Evolutionary conservation across 1,140 invertebrate species (phyloP), one percentile per base, ranked within the genome.

Genomic region (Nixonia krombeini): DNA sequence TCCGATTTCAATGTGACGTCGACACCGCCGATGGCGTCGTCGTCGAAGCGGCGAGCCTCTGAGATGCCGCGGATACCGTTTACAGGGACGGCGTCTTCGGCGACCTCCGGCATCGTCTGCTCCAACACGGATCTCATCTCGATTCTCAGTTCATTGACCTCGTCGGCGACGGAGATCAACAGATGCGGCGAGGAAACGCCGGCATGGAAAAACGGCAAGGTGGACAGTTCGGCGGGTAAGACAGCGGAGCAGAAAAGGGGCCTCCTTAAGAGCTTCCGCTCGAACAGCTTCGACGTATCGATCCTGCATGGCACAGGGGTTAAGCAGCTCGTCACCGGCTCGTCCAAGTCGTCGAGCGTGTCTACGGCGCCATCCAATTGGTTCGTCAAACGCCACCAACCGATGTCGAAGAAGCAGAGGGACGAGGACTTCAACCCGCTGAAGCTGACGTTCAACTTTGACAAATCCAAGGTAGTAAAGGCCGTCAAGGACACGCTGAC

Each of bases 261-360:
- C 31, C 83, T 87, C 9, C 81, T 92, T 15, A 89, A 89, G 45
- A 90, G 87, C 56, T 87, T 85, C 17, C 88, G 92, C 0, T 93
- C 92, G 1, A 94, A 92, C 76, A 94, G 92, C 79, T 94, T 94
- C 70, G 92, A 94, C 74, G 88, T 92, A 1, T 92, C 92, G 4
- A 88, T 92, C 10, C 83, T 93, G 18, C 86, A 89, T 57, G 87
- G 86, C 18, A 83, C 84, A 10, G 83, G 70, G 52, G 84, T 86
- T 42, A 87, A 87, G 64, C 85, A 51, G 61, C 81, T 33, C 81
- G 83, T n/a, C 4, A 49, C 12, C 4, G 40, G 57, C 5, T 46
- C 65, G 28, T 29, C 57, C 9, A 69, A 63, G 13, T 29, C 55
- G 7, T 10, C 38, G 16, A 33, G 12, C 26, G 17, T 61, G 0